These are phyloP conservation scores for Macroglossus sobrinus DNA, from an alignment of 2,113 vertebrate species.

Conservation along the genomic window DNA sequence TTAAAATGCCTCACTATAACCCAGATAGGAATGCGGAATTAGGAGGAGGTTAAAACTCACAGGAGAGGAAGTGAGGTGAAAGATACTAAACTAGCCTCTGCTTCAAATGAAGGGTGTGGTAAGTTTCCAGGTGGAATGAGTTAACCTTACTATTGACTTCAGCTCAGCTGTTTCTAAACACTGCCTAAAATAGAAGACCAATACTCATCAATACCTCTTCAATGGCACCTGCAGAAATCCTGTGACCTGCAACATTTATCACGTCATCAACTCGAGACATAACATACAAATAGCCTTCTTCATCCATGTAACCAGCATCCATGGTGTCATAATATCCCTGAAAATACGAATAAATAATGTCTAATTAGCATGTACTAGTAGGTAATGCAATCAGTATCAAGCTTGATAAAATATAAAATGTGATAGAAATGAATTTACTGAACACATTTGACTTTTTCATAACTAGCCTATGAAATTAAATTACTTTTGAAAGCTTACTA, in stretches of 20 bases:
- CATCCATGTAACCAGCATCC: slow-evolving; percentile 95
- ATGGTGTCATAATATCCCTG: slow-evolving; percentile 98
- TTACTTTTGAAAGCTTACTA: slow-evolving; percentile 10
- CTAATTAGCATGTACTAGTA: background rate
- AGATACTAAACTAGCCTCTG: background rate
- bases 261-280: slow-evolving; percentile 97
- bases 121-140: background rate
- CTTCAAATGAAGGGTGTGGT: background rate
- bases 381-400: background rate
- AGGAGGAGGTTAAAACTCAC: background rate
- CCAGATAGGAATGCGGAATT: background rate
- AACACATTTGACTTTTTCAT: background rate
- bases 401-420: background rate
- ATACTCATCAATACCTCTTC: slow-evolving; percentile 89
- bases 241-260: slow-evolving; percentile 97
- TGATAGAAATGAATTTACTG: background rate
- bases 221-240: slow-evolving; percentile 93
- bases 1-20: background rate
- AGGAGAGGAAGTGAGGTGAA: background rate
- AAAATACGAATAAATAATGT: background rate
- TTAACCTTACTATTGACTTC: background rate
- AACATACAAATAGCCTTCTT: slow-evolving; percentile 94
- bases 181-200: background rate
- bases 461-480: background rate
- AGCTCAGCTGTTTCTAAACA: background rate